Base-by-base conservation (phyloP, 1,140 invertebrate species). In the Trachymyrmex septentrionalis region DNA sequence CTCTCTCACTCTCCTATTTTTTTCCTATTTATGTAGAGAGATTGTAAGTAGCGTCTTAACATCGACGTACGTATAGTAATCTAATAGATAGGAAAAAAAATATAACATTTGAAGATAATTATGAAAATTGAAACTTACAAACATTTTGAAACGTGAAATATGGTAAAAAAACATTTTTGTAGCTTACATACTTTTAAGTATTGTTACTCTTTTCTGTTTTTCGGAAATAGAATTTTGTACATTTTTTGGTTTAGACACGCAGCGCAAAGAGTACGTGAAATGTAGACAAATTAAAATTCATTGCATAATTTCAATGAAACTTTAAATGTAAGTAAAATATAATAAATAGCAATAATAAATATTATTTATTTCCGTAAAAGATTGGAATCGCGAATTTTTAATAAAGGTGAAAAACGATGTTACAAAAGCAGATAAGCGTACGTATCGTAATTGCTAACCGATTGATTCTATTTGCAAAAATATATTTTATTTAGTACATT, bases 21-120 rank as follows among this genome's bases (percentile, higher is more conserved):
- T 67, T 38, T 80, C n/a, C 19, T 66, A 34, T 24, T 86, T 44
- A 27, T 16, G 21, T 34, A 30, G n/a, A 48, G n/a, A 48, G n/a
- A 57, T 82, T 14, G 12, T 24, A 19, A 73, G 61, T 82, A 71
- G 24, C 57, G 38, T 72, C 64, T 61, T 61, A 12, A 75, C 30
- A 63, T 59, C 4, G 24, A 61, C 2, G 48, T 10, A 44, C 10
- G 9, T 44, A 44, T 2, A 69, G 21, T 44, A 55, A 82, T 59
- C 14, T 30, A 21, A 10, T 1, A 9, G 19, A 1, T 38, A 38
- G 34, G 7, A 61, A 24, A 59, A 38, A 44, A 38, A 38, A n/a
- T n/a, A n/a, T 44, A 44, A 14, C 21, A 71, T 71, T 24, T 57
- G 19, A 27, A 30, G 1, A 5, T 27, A 21, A 80, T 80, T 66